phyloP scores from a whole-genome alignment of 2,888 invertebrate species.

The Caenorhabditis sp. region DNA sequence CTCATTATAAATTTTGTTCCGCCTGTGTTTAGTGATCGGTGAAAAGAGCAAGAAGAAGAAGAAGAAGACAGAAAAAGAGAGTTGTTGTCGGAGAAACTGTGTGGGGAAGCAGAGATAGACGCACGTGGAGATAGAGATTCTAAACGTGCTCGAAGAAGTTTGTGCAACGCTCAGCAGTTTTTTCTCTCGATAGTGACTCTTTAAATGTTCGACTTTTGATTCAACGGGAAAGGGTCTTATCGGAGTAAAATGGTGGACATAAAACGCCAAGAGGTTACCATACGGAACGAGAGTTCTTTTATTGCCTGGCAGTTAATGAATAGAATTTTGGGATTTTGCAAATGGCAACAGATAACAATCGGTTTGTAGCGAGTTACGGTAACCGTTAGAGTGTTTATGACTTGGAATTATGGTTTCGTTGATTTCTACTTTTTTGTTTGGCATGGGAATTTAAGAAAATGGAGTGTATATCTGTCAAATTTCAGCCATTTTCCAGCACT shows the following conservation, averaged over 20 bases:
- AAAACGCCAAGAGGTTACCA: slow-evolving; percentile 16
- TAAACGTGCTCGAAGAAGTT: slow-evolving; percentile 12
- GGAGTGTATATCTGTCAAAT: too few relatives aligned
- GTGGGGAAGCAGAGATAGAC: neutral
- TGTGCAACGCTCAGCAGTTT: slow-evolving; percentile 28
- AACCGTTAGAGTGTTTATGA: neutral
- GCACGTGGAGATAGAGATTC: slow-evolving; percentile 12
- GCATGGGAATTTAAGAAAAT: too few relatives aligned
- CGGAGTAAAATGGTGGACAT: neutral
- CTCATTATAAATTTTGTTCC: slow-evolving; percentile 10
- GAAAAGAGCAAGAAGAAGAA: neutral
- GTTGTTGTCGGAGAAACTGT: too few relatives aligned
- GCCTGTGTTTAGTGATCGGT: slow-evolving; percentile 32
- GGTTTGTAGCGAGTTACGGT: neutral
- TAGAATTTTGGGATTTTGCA: neutral
- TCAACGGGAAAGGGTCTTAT: slow-evolving; percentile 4
- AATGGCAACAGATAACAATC: neutral
- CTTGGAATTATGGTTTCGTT: too few relatives aligned
- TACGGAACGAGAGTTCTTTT: slow-evolving; percentile 18
- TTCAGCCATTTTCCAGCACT: too few relatives aligned
- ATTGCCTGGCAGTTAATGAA: slow-evolving; percentile 2
- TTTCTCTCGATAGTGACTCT: neutral
- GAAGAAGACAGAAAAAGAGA: slow-evolving; percentile 3
- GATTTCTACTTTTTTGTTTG: too few relatives aligned
- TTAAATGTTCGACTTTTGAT: slow-evolving; percentile 24